A percentile compares a stretch with the other conserved stretches of the same genome.
Conservation (phyloP, 2,888 invertebrate species). For the Tromatobia lineatoria region DNA sequence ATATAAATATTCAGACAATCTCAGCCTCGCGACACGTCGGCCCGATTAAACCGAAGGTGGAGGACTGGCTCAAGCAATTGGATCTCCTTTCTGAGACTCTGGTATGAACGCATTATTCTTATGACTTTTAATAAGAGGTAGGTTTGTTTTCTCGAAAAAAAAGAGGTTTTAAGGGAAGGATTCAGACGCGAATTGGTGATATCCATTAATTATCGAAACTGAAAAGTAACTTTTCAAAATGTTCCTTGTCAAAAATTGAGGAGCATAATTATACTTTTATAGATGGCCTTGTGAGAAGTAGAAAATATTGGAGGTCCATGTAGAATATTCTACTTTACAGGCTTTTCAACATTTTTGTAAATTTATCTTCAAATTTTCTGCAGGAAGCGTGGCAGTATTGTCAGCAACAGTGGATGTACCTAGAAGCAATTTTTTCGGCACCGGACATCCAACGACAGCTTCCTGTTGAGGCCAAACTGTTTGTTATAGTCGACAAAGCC, state of each 20-base stretch:
- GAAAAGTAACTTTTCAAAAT: no score
- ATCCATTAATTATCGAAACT: no score
- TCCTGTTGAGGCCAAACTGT: conserved; percentile 95
- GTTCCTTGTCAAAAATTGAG: no score
- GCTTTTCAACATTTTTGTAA: background rate
- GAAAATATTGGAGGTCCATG: background rate
- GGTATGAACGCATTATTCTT: conserved; percentile 86
- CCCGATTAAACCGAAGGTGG: conserved; percentile 93
- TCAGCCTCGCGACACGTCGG: conserved; percentile 94
- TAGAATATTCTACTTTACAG: no score
- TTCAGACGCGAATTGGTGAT: no score
- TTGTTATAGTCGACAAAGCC: conserved; percentile 94
- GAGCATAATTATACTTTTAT: no score
- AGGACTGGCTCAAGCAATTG: conserved; percentile 92
- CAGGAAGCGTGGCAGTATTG: conserved; percentile 96
- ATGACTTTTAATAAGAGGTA: conserved; percentile 5
- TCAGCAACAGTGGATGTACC: conserved; percentile 97
- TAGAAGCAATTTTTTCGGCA: conserved; percentile 97
- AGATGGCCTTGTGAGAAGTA: background rate
- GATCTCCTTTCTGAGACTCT: conserved; percentile 94
- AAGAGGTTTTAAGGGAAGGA: no score
- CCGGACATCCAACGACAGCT: conserved; percentile 97
- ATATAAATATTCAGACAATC: conserved; percentile 94
- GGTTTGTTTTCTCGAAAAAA: no score
- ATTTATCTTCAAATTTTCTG: conserved; percentile 54